These are phyloP conservation scores for Galagoides demidoff DNA, from an alignment of 2,797 vertebrate genomes.

Conservation along the genomic window DNA sequence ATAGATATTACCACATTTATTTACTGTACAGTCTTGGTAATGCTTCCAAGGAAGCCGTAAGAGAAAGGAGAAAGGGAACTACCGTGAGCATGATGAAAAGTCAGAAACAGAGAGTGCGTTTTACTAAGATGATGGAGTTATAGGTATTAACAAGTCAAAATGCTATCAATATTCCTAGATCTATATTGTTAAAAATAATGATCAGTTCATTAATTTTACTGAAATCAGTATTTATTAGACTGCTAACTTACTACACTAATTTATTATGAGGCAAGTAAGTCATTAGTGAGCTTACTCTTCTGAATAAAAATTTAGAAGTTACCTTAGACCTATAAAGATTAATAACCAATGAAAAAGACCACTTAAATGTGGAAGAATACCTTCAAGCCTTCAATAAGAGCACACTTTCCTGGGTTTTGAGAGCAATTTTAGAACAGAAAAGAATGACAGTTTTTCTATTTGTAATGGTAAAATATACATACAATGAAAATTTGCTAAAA, in stretches of 20 bases:
- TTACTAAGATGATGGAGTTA: not conserved
- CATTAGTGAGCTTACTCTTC: not conserved
- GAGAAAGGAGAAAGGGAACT: not conserved
- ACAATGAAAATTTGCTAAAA: not conserved
- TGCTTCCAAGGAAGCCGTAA: slow-evolving; percentile 49
- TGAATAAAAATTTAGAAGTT: not conserved
- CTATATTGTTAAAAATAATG: not conserved
- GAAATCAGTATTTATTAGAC: not conserved
- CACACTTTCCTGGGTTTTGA: not conserved
- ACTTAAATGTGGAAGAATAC: not conserved
- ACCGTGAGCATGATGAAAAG: slow-evolving; percentile 3
- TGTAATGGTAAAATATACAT: not conserved
- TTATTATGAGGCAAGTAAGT: not conserved
- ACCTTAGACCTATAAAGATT: not conserved
- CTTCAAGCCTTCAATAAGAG: not conserved
- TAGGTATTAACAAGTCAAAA: not conserved
- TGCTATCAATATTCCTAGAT: not conserved
- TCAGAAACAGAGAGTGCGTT: slow-evolving; percentile 1
- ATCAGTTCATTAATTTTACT: not conserved
- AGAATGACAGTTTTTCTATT: not conserved
- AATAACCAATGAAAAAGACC: not conserved
- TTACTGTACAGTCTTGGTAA: slow-evolving; percentile 62
- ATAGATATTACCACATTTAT: slow-evolving; percentile 81
- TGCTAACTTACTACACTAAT: not conserved
- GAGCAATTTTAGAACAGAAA: not conserved